Evolutionary conservation across 1,140 invertebrate species (phyloP).

Genomic region (Heliconius nattereri): DNA sequence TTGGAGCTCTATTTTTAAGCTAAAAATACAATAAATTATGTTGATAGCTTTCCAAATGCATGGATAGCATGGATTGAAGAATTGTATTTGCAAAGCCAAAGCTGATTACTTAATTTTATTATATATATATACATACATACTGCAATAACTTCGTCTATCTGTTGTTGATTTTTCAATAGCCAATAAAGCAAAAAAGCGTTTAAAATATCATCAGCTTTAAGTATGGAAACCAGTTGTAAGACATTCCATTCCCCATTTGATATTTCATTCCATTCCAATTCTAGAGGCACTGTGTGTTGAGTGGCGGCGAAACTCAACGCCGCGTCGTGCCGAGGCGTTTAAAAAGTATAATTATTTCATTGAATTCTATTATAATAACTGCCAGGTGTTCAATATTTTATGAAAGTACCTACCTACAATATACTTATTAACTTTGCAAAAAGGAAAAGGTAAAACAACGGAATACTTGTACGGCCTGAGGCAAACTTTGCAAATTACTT

Average conservation of each 20-base stretch:
- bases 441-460: neutral
- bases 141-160: neutral
- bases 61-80: neutral
- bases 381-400: neutral
- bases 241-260: too few species aligned
- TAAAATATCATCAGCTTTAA: too few species aligned
- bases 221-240: too few species aligned
- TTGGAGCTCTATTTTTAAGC: neutral
- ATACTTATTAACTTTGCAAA: neutral
- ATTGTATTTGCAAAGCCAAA: neutral
- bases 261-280: too few species aligned
- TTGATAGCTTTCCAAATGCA: neutral
- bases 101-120: neutral
- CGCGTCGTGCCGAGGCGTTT: too few species aligned
- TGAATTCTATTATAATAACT: neutral
- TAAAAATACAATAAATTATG: too few species aligned
- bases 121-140: too few species aligned
- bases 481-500: slow-evolving; percentile 26
- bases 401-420: neutral
- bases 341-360: too few species aligned
- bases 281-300: too few species aligned
- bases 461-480: neutral
- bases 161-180: neutral
- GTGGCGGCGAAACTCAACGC: too few species aligned
- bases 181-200: too few species aligned